Evolutionary conservation across 2,113 vertebrate genomes (phyloP), one percentile per base, ranked within the genome.

Genomic region (Isichthys henryi): DNA sequence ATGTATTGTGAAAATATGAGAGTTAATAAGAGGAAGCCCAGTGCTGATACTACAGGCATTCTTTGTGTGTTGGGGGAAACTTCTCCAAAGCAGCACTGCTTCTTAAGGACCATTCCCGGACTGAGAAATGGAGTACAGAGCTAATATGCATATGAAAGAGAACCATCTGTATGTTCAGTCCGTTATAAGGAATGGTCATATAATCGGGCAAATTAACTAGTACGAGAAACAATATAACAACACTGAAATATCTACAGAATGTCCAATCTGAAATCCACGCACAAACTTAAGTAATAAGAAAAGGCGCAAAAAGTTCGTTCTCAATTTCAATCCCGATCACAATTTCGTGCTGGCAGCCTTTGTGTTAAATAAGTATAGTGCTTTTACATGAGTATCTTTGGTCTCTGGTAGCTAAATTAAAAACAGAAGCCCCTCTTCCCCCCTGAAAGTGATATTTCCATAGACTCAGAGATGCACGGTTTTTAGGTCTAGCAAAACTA

Each of bases 161-260:
- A 4, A 15, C 13, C 45, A 46, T 46, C 82, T 46, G 82, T 70
- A 70, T 46, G 82, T 23, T 48, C 3, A n/a, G 19, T 23, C 66
- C 56, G 88, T 84, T 70, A 49, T 45, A 88, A 43, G 39, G 35
- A 17, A 80, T 43, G 74, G 39, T 17, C 46, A 91, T 43, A 52
- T 87, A 45, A 50, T 52, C 85, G 21, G 31, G 74, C 50, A 86
- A 89, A n/a, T 82, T 66, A 85, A 91, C 85, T 19, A 11, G n/a
- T 19, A 11, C 62, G n/a, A 70, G 17, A 27, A 50, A 48, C 11
- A 19, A 2, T 23, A 9, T 11, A 70, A 46, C 27, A 10, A 10
- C 62, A 74, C 27, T 31, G 10, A 49, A 70, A 48, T 46, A 23
- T 70, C 10, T 8, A 46, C 35, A 17, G 9, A 86, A 35, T 86